Conservation (phyloP, 1,140 invertebrate genomes). For the Lordiphosa stackelbergi region DNA sequence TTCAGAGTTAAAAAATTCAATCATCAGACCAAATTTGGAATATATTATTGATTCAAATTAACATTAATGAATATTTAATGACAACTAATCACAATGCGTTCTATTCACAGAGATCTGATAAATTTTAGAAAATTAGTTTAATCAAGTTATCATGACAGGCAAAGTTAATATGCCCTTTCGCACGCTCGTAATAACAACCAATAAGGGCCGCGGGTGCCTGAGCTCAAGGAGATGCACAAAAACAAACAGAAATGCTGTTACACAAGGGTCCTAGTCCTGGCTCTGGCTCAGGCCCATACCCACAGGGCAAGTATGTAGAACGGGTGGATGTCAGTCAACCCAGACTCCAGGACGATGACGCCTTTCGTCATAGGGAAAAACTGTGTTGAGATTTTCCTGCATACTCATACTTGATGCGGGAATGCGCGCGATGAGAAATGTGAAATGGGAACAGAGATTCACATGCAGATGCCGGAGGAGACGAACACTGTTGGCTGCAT, state of each 20-base stretch:
- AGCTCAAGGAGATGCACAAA: constrained; percentile 49
- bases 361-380: constrained; percentile 38
- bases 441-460: constrained; percentile 6
- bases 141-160: background rate
- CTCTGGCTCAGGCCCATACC: constrained; percentile 25
- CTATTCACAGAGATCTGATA: too few relatives aligned
- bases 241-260: constrained; percentile 55
- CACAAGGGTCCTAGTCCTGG: constrained; percentile 49
- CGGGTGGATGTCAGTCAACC: constrained; percentile 25
- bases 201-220: constrained; percentile 1
- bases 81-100: too few relatives aligned
- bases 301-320: constrained; percentile 17
- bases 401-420: constrained; percentile 24
- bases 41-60: too few relatives aligned
- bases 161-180: constrained; percentile 2
- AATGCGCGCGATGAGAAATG: constrained; percentile 13
- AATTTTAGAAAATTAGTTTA: background rate
- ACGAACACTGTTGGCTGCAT: constrained; percentile 23
- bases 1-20: too few relatives aligned
- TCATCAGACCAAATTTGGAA: too few relatives aligned
- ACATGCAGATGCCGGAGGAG: constrained; percentile 1
- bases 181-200: background rate
- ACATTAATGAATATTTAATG: too few relatives aligned
- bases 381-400: constrained; percentile 58
- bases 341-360: constrained; percentile 58